phyloP scores from a whole-genome alignment of 2,113 vertebrate species.

The Coracopsis vasa region DNA sequence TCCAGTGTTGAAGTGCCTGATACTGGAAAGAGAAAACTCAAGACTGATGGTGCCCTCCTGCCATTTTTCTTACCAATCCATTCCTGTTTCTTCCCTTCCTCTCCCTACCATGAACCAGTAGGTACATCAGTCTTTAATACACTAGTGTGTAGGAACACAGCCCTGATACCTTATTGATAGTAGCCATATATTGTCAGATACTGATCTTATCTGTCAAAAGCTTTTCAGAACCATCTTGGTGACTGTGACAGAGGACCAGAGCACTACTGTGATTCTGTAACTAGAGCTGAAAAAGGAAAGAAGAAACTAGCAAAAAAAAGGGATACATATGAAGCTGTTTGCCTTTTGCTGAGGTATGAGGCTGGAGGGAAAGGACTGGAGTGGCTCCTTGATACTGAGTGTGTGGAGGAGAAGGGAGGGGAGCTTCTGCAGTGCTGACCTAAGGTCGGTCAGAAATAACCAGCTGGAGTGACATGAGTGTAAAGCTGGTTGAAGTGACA shows the following conservation, averaged over 20 bases:
- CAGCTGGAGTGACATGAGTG: background rate
- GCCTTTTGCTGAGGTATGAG: background rate
- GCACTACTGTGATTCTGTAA: background rate
- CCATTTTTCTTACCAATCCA: background rate
- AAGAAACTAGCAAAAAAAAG: background rate
- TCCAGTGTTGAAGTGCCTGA: background rate
- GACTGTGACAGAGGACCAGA: background rate
- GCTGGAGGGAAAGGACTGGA: background rate
- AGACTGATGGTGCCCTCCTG: background rate
- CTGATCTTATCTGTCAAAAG: background rate
- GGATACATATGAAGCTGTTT: background rate
- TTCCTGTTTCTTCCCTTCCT: background rate
- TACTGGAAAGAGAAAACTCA: background rate
- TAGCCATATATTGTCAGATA: background rate
- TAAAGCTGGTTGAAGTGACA: constrained; percentile 22
- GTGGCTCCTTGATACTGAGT: background rate
- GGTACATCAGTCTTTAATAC: background rate
- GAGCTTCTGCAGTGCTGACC: background rate
- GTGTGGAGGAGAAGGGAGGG: background rate
- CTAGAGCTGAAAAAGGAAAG: background rate
- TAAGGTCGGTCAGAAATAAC: background rate
- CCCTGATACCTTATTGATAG: background rate
- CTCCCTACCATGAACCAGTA: background rate
- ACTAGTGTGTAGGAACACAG: background rate
- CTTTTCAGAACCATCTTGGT: accelerated